Conservation (phyloP, 2,888 invertebrate genomes). For the Agrochola litura region DNA sequence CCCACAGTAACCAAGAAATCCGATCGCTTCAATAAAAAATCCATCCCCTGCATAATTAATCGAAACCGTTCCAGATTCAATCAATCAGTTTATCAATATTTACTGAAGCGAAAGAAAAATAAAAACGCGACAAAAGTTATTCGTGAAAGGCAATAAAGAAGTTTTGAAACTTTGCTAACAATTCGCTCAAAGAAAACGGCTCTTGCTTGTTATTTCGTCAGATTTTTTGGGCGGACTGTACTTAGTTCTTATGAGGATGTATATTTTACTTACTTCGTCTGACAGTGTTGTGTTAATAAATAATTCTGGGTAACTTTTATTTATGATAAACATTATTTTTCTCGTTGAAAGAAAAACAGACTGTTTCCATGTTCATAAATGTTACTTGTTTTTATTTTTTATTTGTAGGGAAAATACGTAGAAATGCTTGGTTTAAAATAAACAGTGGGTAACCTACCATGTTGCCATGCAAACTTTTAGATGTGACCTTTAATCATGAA, state of each 20-base stretch:
- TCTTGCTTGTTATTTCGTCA: slow-evolving; percentile 39
- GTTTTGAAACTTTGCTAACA: slow-evolving; percentile 52
- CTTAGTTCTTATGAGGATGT: slow-evolving; percentile 21
- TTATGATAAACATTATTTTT: slow-evolving; percentile 29
- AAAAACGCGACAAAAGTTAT: slow-evolving; percentile 46
- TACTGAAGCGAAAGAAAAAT: slow-evolving; percentile 43
- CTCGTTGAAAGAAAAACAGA: slow-evolving; percentile 18
- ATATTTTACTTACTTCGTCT: slow-evolving; percentile 35
- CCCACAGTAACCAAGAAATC: background rate
- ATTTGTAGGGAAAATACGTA: background rate
- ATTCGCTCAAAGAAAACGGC: slow-evolving; percentile 55
- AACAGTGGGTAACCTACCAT: background rate
- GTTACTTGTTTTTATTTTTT: background rate
- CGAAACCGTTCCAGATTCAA: slow-evolving; percentile 24
- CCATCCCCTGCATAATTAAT: slow-evolving; percentile 37
- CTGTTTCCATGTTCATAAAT: background rate
- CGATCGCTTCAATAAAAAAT: slow-evolving; percentile 17
- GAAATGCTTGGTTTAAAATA: background rate
- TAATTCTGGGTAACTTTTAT: slow-evolving; percentile 31
- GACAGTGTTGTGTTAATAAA: slow-evolving; percentile 50
- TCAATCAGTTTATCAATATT: slow-evolving; percentile 62
- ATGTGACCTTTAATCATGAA: too few species aligned
- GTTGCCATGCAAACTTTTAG: background rate
- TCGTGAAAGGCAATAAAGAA: slow-evolving; percentile 55
- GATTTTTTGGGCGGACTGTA: slow-evolving; percentile 41